Percentiles rank a stretch among this genome's conserved stretches.
Evolutionary conservation across 2,113 vertebrate species (phyloP).

Genomic region (Colistium nudipinnis): DNA sequence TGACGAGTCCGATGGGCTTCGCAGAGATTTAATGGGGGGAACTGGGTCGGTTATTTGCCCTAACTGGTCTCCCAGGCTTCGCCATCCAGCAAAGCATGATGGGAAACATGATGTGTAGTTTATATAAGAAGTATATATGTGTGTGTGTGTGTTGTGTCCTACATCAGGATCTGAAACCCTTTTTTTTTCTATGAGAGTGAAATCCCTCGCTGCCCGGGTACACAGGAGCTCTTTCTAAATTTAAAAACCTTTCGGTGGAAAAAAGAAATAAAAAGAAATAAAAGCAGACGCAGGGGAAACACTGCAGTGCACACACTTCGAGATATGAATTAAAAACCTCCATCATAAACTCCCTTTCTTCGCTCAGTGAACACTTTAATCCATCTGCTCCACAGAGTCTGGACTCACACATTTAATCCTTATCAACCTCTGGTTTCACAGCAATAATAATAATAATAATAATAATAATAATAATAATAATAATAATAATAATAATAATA

Average conservation of each 20-base stretch:
- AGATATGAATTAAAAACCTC: background rate
- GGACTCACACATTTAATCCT: no score
- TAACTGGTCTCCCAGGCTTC: slow-evolving; percentile 56
- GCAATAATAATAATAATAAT: no score
- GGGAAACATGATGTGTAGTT: background rate
- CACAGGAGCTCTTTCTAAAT: slow-evolving; percentile 23
- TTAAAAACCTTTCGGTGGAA: slow-evolving; percentile 22
- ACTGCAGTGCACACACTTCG: background rate
- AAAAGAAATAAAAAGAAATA: background rate
- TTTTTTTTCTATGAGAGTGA: background rate
- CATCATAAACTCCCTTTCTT: background rate
- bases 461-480: no score
- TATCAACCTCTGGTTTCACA: no score
- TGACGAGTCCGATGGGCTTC: no score
- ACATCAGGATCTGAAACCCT: slow-evolving; percentile 16
- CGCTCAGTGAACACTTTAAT: background rate
- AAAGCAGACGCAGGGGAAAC: slow-evolving; percentile 16
- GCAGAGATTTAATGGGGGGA: slow-evolving; percentile 50
- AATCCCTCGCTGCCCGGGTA: slow-evolving; percentile 22
- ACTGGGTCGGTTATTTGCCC: slow-evolving; percentile 13
- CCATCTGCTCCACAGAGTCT: no score
- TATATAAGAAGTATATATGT: background rate
- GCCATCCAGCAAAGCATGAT: slow-evolving; percentile 34
- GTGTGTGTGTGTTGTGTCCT: slow-evolving; percentile 6
- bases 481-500: no score